Base-by-base conservation (phyloP, 2,113 vertebrate species). In the Pelvicachromis taeniatus region DNA sequence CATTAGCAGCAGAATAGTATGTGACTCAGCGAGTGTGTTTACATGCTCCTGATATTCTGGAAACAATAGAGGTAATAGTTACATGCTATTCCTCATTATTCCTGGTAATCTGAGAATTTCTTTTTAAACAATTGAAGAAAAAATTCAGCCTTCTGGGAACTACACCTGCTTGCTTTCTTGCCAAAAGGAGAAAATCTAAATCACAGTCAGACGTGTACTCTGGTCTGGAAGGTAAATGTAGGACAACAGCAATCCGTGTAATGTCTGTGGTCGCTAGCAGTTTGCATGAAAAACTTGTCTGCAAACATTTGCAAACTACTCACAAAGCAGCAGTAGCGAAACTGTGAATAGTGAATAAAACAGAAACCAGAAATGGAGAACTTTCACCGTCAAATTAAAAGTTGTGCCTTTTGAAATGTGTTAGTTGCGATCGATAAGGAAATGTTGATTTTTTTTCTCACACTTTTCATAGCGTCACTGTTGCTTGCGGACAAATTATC, bases 1-100 rank as follows among this genome's bases (percentile, higher is more conserved):
- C 89, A 83, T 86, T 89, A 94, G 92, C 91, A 95, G 93, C 91
- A 90, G 90, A 78, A 70, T 58, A 87, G 85, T 78, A 42, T 77
- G 81, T 26, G 85, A 91, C 78, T 89, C 77, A 58, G 61, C 13
- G 73, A 77, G 89, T 85, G 84, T 84, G 89, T 91, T 89, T 77
- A 84, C 83, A 23, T 40, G 87, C 85, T 78, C 54, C 8, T 45
- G n/a, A 13, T 68, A 88, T 87, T 89, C 84, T 85, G 75, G 77
- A 82, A 6, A 21, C 77, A 75, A 33, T 17, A 31, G 45, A n/a
- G 48, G 17, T 75, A n/a, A 75, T 31, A 13, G 10, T 52, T 31
- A 26, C 45, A n/a, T 33, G 70, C 26, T n/a, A 33, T n/a, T 75
- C 17, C 45, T 75, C 19, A 31, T n/a, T 75, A 8, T 65, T 65